Base-by-base conservation (phyloP, 2,113 vertebrate genomes). In the Lethenteron camtschaticum region DNA sequence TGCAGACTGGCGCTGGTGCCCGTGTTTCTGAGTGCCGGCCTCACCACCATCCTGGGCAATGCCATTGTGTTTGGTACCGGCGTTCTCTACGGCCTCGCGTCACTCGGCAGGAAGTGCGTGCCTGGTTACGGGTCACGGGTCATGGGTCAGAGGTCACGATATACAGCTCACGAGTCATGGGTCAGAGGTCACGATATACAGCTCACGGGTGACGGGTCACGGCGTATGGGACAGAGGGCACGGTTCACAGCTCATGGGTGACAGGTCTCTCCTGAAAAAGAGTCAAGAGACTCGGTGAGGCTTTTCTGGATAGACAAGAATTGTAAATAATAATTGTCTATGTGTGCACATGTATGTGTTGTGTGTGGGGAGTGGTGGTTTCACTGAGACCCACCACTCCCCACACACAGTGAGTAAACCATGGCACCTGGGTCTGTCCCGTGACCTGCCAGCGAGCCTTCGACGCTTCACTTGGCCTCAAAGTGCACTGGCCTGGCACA, bases 11-110 rank as follows among this genome's bases (percentile, higher is more conserved):
- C 92, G 0, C 55, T 87, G 1, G 79, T 92, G 58, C 94, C 94
- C 0, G 60, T 96, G 1, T 10, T 87, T 72, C 79, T 96, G 76
- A 90, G 81, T 69, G 83, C 92, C 76, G 85, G 85, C 3, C 73
- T 99, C 63, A 96, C 89, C 58, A 95, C 94, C 0, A 77, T 96
- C 72, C 82, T 95, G 68, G 94, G 94, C 9, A 99, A 96, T 0
- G 86, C 84, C 73, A 81, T 95, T 1, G 86, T 92, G 57, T 99
- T 99, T 4, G 87, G 86, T 56, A 87, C 94, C 0, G 94, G 94
- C 0, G 89, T 95, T 69, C 84, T 99, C 12, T 96, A 99, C 0
- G 94, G 94, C 10, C 81, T 99, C 0, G 84, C 89, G 0, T 89
- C 90, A 0, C 82, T 99, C 1, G 90, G 94, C 69, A 95, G 89